These are phyloP conservation scores for Nebria ingens DNA, from an alignment of 1,140 invertebrate species.

Conservation along the genomic window DNA sequence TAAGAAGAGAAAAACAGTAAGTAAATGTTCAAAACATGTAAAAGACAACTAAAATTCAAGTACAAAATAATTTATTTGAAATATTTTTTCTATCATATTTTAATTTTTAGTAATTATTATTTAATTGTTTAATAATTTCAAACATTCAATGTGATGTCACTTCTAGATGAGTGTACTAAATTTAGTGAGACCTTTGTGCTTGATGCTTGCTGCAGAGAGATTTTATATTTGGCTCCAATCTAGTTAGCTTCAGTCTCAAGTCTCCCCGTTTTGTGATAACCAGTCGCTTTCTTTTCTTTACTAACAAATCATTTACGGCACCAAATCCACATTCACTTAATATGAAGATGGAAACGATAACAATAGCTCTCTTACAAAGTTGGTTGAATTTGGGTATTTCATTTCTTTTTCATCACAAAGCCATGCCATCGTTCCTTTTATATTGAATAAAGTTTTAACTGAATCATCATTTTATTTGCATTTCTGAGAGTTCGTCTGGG, in stretches of 20 bases:
- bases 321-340: constrained; percentile 22
- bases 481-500: background rate
- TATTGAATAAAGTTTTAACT: background rate
- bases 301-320: constrained; percentile 21
- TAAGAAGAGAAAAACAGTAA: constrained; percentile 20
- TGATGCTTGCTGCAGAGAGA: constrained; percentile 21
- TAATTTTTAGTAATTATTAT: no score
- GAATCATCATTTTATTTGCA: background rate
- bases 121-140: no score
- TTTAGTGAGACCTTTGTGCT: constrained; percentile 20
- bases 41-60: constrained; percentile 24
- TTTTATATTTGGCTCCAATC: constrained; percentile 24
- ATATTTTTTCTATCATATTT: constrained; percentile 18
- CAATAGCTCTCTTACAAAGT: constrained; percentile 18
- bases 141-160: no score
- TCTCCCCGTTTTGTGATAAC: constrained; percentile 21
- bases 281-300: constrained; percentile 16
- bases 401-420: constrained; percentile 21
- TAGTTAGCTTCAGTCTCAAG: constrained; percentile 23
- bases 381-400: constrained; percentile 20
- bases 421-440: constrained; percentile 17
- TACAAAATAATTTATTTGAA: constrained; percentile 15
- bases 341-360: constrained; percentile 12
- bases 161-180: no score
- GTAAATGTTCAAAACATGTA: constrained; percentile 18